Evolutionary conservation across 2,888 invertebrate species (phyloP), one percentile per base, ranked within the genome.

Genomic region (Platycnemis pennipes): DNA sequence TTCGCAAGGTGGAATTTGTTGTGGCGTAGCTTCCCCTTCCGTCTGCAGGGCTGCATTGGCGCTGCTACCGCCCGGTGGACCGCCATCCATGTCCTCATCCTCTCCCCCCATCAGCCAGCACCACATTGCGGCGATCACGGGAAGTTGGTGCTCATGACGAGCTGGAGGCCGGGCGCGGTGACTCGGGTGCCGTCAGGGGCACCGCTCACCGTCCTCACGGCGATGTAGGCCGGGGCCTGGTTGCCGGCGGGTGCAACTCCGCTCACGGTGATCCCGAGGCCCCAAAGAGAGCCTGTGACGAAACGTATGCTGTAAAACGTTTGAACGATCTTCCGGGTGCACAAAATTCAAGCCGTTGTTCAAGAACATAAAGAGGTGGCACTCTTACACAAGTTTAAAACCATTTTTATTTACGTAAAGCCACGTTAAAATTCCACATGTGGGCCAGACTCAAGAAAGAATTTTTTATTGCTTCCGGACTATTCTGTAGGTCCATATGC

Each of bases 121-220:
- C 37, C 49, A 31, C 45, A n/a, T 22, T 13, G 13, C n/a, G 46
- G 13, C 49, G 31, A 31, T 91, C 91, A 91, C 0, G 56, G 22
- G 56, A 91, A 91, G 63, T 56, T 53, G 22, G 91, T 13, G 44
- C 31, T 91, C 91, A 91, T 91, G 42, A 91, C 26, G 26, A 91
- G 91, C 42, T 91, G 56, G 7, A 91, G 44, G 31, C 56, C 91
- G 26, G 91, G 37, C 5, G 91, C 56, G 26, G 53, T 16, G 4
- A 91, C 37, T 8, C 91, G 42, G 53, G 56, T 91, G 42, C 91
- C 91, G 44, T 91, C 91, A 31, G 53, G 56, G 22, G 53, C 56
- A 7, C 42, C 91, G 26, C 63, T 91, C 8, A 63, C 42, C 8
- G 56, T 44, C 63, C 91, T 91, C 63, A 91, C 19, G 56, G 63